These are phyloP conservation scores for Latheticus oryzae DNA, from an alignment of 2,888 invertebrate genomes.

Conservation along the genomic window DNA sequence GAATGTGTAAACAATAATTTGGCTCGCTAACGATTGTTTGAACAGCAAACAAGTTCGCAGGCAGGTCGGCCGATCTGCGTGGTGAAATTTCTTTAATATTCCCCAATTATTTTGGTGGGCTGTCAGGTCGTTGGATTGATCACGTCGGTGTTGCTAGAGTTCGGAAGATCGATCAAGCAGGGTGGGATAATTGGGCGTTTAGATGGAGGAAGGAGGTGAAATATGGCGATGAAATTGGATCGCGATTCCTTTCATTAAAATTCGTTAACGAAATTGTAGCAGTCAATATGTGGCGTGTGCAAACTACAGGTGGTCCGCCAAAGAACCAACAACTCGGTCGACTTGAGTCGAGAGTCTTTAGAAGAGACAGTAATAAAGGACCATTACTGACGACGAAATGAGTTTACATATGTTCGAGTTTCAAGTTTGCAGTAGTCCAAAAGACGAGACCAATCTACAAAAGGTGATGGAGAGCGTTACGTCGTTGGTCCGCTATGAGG, in stretches of 20 bases:
- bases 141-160: conserved; percentile 13
- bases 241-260: conserved; percentile 40
- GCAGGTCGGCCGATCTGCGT: conserved; percentile 16
- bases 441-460: conserved; percentile 3
- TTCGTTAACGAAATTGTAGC: conserved; percentile 40
- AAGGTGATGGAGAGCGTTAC: conserved; percentile 31
- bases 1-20: conserved; percentile 34
- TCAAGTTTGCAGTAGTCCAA: conserved; percentile 43
- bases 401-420: conserved; percentile 54
- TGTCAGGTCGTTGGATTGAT: conserved; percentile 25
- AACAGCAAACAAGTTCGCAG: conserved; percentile 6
- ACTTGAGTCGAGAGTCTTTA: conserved; percentile 44
- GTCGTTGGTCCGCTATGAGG: conserved; percentile 43
- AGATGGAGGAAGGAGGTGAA: conserved; percentile 23
- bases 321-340: conserved; percentile 40
- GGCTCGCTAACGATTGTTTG: conserved; percentile 33
- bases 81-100: conserved; percentile 14
- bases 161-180: conserved; percentile 22
- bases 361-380: conserved; percentile 52
- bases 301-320: conserved; percentile 50
- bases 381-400: conserved; percentile 53
- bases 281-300: conserved; percentile 36
- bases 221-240: conserved; percentile 24
- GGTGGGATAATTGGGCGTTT: conserved; percentile 31
- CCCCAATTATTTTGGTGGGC: conserved; percentile 20